A percentile compares a stretch with the other conserved stretches of the same genome.
Conservation (phyloP, 2,888 invertebrate species). For the Rhamnusium bicolor region DNA sequence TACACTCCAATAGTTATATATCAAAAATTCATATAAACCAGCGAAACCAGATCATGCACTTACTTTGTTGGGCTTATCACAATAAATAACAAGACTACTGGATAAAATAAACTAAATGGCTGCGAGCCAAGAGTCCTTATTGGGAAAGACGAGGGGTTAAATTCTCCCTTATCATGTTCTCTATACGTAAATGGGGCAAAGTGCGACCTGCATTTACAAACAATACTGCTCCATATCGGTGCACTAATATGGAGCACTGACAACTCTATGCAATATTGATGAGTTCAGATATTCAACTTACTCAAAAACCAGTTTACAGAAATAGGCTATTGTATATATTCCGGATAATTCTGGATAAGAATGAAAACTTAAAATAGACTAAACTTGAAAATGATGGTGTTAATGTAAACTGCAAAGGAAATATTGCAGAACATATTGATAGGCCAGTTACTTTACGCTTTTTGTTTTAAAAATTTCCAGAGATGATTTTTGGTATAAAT, state of each 20-base stretch:
- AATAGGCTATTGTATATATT: too few relatives aligned
- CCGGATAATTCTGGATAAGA: too few relatives aligned
- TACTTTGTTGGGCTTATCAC: conserved; percentile 51
- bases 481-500: too few relatives aligned
- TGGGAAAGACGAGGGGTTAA: conserved; percentile 42
- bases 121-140: conserved; percentile 53
- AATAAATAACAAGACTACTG: conserved; percentile 60
- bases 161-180: conserved; percentile 52
- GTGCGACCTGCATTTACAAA: conserved; percentile 54
- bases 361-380: too few relatives aligned
- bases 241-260: conserved; percentile 14
- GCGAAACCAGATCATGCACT: conserved; percentile 46
- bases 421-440: too few relatives aligned
- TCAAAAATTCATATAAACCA: conserved; percentile 51
- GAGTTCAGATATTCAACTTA: background rate
- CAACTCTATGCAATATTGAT: conserved; percentile 11
- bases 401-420: too few relatives aligned
- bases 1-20: conserved; percentile 50
- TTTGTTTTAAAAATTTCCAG: too few relatives aligned
- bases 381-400: too few relatives aligned
- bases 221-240: conserved; percentile 36
- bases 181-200: conserved; percentile 57
- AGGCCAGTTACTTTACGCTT: too few relatives aligned
- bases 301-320: background rate
- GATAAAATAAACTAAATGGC: conserved; percentile 59